phyloP scores from a whole-genome alignment of 1,140 invertebrate genomes.

The Dolichoris vasculosae region DNA sequence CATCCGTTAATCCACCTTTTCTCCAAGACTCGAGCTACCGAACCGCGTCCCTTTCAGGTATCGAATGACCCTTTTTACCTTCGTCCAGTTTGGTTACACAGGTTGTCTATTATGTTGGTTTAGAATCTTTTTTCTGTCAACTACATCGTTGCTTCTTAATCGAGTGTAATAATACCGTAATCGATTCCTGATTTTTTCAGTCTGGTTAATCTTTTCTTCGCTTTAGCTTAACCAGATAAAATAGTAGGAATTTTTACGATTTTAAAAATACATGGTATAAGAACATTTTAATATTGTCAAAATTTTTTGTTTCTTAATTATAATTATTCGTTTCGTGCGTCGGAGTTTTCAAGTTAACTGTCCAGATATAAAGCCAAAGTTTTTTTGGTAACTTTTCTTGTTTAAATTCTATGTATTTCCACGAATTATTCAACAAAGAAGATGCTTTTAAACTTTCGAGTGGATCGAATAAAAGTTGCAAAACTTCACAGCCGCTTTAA shows the following conservation, averaged over 20 bases:
- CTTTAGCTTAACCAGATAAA: neutral
- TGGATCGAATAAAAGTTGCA: neutral
- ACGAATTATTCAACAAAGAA: neutral
- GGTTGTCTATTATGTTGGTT: neutral
- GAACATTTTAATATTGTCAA: no score
- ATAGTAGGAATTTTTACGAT: neutral
- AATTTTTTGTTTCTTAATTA: neutral
- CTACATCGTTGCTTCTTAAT: neutral
- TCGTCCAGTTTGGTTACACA: neutral
- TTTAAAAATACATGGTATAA: no score
- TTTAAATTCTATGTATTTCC: neutral
- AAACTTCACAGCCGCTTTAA: neutral
- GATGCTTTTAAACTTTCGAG: neutral
- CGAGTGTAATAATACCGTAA: neutral
- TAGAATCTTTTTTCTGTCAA: neutral
- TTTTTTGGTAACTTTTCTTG: neutral
- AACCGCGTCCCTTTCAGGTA: slow-evolving; percentile 8
- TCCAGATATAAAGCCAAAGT: neutral
- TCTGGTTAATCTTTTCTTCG: neutral
- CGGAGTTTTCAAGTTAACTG: neutral
- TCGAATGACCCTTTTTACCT: neutral
- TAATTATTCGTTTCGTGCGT: neutral
- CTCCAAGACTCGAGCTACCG: neutral
- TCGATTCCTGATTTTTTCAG: neutral
- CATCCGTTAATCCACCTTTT: neutral